Conservation (phyloP, 2,888 invertebrate species). For the Boloria selene region DNA sequence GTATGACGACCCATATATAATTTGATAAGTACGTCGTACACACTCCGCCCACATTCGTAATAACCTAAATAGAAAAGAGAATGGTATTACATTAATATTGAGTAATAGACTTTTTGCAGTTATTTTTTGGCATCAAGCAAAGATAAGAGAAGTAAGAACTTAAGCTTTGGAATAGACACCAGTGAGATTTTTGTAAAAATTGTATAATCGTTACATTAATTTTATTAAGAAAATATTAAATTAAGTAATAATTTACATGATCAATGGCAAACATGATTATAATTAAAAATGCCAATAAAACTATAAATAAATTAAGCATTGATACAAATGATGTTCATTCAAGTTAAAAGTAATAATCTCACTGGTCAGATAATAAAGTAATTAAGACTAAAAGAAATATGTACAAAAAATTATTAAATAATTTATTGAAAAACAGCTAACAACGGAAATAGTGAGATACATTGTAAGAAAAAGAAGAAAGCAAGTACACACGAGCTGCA, state of each 20-base stretch:
- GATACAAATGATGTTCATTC: too few species aligned
- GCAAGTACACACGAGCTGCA: constrained; percentile 60
- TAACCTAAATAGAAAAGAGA: constrained; percentile 70
- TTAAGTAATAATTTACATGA: background rate
- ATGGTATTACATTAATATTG: constrained; percentile 68
- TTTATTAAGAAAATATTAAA: background rate
- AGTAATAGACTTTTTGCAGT: constrained; percentile 70
- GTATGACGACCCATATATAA: constrained; percentile 2
- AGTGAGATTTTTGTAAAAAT: constrained; percentile 58
- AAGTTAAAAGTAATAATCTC: constrained; percentile 46
- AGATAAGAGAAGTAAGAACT: constrained; percentile 62
- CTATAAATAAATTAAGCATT: constrained; percentile 2
- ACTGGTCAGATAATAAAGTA: constrained; percentile 61
- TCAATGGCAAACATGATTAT: background rate
- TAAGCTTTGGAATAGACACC: constrained; percentile 78
- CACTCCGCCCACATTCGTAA: constrained; percentile 58
- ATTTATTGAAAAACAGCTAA: constrained; percentile 53
- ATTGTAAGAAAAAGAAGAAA: constrained; percentile 64
- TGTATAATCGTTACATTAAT: background rate
- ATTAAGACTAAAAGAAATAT: constrained; percentile 51
- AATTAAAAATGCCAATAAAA: background rate
- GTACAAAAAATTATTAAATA: constrained; percentile 54
- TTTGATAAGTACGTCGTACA: constrained; percentile 43
- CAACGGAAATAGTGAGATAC: constrained; percentile 56
- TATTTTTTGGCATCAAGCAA: constrained; percentile 81